Base-by-base conservation (phyloP, 2,113 vertebrate species). In the Heloderma charlesbogerti region DNA sequence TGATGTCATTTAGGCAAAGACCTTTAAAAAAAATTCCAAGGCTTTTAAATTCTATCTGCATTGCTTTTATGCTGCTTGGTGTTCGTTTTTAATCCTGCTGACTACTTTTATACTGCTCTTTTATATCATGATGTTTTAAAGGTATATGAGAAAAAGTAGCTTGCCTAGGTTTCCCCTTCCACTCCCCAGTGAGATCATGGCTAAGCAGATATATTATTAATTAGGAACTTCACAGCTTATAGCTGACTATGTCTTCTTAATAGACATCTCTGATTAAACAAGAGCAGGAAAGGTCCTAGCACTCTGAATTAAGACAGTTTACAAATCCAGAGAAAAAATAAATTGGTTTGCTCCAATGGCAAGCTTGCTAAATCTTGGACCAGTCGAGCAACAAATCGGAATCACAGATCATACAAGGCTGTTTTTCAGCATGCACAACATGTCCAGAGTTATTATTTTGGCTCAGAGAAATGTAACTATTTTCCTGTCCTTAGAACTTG, bases 311-410 rank as follows among this genome's bases (percentile, higher is more conserved):
- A 29, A 66, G 12, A 15, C 57, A 67, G 22, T 71, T 48, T 86
- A 86, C 84, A 71, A 6, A 86, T 25, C 31, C 75, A 82, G 22
- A 0, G 12, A 72, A 92, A 90, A 71, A 91, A 5, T 34, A 84
- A 72, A 72, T 77, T 91, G 66, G 89, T 85, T 66, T 91, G 81
- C 88, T 87, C 45, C 72, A 93, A 79, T 89, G 89, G 91, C 67
- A 95, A 93, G 93, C 57, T 91, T 75, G 9, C 77, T 48, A 84
- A 80, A 75, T 87, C 92, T 29, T 90, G 91, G 90, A 95, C 90
- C 48, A 75, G 86, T 3, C 67, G 94, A 92, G 88, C 31, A 93
- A 93, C 85, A 94, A 54, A 51, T 22, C 0, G 60, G 48, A 84
- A 57, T 34, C 80, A 92, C 60, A 72, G 72, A 92, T 81, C 0